Evolutionary conservation across 2,113 vertebrate genomes (phyloP).

Genomic region (Thoracochromis brauschi): DNA sequence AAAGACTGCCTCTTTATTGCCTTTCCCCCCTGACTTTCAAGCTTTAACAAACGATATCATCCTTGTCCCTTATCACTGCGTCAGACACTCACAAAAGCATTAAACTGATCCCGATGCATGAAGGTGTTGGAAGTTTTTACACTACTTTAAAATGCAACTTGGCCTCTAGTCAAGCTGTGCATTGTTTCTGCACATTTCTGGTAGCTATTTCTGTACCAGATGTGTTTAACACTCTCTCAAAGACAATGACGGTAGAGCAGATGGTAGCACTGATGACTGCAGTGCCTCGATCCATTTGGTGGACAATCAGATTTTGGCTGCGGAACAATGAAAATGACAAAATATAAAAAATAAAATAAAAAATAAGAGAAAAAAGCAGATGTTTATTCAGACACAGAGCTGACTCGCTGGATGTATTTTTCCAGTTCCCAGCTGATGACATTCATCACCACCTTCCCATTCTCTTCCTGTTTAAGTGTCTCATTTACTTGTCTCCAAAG

Average conservation of each 20-base stretch:
- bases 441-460: neutral
- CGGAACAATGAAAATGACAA: neutral
- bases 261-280: neutral
- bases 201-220: constrained; percentile 6
- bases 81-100: neutral
- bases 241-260: neutral
- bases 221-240: neutral
- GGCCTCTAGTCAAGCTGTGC: constrained; percentile 16
- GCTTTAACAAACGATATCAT: neutral
- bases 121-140: neutral
- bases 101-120: neutral
- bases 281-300: neutral
- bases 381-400: neutral
- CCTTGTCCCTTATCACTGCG: neutral
- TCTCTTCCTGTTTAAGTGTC: neutral
- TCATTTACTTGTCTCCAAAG: constrained; percentile 7
- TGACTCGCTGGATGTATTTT: neutral
- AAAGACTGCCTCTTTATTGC: neutral
- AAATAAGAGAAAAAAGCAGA: neutral
- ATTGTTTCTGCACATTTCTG: constrained; percentile 23
- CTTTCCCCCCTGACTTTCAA: neutral
- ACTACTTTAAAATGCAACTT: constrained; percentile 8
- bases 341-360: neutral
- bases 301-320: neutral
- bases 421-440: neutral